Base-by-base conservation (phyloP, 2,888 invertebrate species). In the Lasius fuliginosus region DNA sequence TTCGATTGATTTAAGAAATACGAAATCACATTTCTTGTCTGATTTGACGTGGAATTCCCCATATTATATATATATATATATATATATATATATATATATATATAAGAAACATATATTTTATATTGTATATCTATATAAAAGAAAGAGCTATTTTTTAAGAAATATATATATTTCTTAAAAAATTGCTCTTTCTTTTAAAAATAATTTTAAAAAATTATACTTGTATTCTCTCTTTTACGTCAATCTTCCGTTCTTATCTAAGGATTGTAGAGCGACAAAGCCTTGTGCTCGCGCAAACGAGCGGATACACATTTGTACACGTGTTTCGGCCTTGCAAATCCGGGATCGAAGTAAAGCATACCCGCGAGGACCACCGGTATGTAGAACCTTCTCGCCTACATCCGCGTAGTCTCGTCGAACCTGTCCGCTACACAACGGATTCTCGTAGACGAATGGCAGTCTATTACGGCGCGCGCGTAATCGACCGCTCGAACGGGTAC, bases 381-480 rank as follows among this genome's bases (percentile, higher is more conserved):
- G 85, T 81, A 65, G 73, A 85, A 82, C 77, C 83, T 85, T 81
- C 85, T 88, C 77, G 65, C 84, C 58, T 85, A 85, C 87, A 76
- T 76, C 81, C 87, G 84, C 83, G 83, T 73, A 86, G 76, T 65
- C 82, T 56, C 81, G 82, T 87, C 74, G 85, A 82, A 86, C 74
- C 88, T 86, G 79, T 79, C 85, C 40, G 82, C 73, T 85, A 85
- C 85, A 88, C 88, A 83, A 87, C 84, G 83, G 88, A 85, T 85
- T 75, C 86, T 83, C 82, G 69, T 87, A 83, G 81, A 64, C 62
- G 65, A 81, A 81, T 56, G 89, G 85, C 89, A 83, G 82, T 88
- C 87, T 88, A 85, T 89, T 89, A 89, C 87, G 27, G 62, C 71
- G 69, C 71, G 69, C 76, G 87, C 86, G 89, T 89, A 87, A 89